These are phyloP conservation scores for Gonocerus acuteangulatus DNA, from an alignment of 2,888 invertebrate species.

Conservation along the genomic window DNA sequence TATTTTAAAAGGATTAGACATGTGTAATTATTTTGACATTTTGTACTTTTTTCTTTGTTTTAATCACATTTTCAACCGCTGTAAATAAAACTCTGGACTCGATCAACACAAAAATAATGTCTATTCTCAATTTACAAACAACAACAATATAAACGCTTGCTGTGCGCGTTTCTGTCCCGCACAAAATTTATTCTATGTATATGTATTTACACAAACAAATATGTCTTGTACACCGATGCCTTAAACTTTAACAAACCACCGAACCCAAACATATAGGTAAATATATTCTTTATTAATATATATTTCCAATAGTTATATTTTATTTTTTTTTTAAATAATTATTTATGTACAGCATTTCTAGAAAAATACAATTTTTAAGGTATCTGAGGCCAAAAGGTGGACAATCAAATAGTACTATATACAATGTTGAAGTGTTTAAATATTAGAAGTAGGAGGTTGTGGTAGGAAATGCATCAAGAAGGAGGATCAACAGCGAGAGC, in stretches of 20 bases:
- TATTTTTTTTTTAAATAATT: conserved; percentile 32
- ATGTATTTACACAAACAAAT: conserved; percentile 24
- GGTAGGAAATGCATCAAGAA: background rate
- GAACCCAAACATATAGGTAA: conserved; percentile 24
- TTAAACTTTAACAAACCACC: conserved; percentile 24
- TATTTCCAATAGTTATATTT: conserved; percentile 16
- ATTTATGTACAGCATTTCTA: conserved; percentile 37
- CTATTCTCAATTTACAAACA: conserved; percentile 23
- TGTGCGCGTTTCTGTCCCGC: conserved; percentile 6
- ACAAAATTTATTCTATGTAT: conserved; percentile 21
- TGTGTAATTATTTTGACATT: background rate
- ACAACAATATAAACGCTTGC: conserved; percentile 22
- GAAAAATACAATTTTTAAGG: conserved; percentile 36
- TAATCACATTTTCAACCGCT: conserved; percentile 7
- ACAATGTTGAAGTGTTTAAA: background rate
- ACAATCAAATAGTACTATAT: conserved; percentile 13
- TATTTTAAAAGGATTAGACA: background rate
- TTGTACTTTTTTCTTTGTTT: background rate
- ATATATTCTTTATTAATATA: conserved; percentile 22
- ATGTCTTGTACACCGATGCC: conserved; percentile 22
- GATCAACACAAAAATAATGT: conserved; percentile 26
- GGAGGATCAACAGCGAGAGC: background rate
- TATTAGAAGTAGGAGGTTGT: conserved; percentile 17
- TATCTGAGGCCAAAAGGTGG: conserved; percentile 34
- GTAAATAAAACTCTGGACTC: conserved; percentile 24